phyloP scores from a whole-genome alignment of 2,888 invertebrate genomes.

The Lepidocyrtoides sp. region DNA sequence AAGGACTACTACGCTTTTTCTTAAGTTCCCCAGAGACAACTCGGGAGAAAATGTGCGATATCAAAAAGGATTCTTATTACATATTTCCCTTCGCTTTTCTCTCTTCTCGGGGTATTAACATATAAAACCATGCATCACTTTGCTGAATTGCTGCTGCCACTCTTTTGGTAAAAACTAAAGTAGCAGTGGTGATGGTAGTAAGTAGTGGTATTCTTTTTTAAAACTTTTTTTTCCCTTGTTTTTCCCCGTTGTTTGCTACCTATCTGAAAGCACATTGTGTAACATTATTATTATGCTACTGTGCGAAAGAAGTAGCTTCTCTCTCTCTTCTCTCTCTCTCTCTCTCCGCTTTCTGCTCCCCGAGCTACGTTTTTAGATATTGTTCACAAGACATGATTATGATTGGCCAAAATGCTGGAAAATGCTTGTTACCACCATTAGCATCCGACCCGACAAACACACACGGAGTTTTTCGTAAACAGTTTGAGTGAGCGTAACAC shows the following conservation, averaged over 20 bases:
- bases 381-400: constrained; percentile 85
- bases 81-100: not conserved
- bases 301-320: constrained; percentile 74
- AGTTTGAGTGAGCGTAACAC: constrained; percentile 54
- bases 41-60: constrained; percentile 62
- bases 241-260: not conserved
- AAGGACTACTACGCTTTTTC: constrained; percentile 45
- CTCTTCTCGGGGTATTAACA: constrained; percentile 42
- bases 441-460: constrained; percentile 84
- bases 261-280: constrained; percentile 67
- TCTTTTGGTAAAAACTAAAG: not conserved
- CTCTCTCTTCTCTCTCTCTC: constrained; percentile 26
- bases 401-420: constrained; percentile 85
- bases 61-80: constrained; percentile 49
- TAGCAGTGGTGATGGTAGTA: too few species aligned
- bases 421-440: constrained; percentile 85
- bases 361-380: constrained; percentile 81
- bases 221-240: constrained; percentile 3
- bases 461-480: constrained; percentile 73
- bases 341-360: constrained; percentile 72
- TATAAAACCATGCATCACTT: constrained; percentile 67
- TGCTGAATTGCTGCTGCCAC: constrained; percentile 68
- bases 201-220: constrained; percentile 1
- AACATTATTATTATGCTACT: constrained; percentile 80
- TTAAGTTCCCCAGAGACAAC: constrained; percentile 61